Percentiles rank a stretch among this genome's conserved stretches.
These are phyloP conservation scores for Alcedo atthis DNA, from an alignment of 2,797 vertebrate genomes.

Conservation along the genomic window DNA sequence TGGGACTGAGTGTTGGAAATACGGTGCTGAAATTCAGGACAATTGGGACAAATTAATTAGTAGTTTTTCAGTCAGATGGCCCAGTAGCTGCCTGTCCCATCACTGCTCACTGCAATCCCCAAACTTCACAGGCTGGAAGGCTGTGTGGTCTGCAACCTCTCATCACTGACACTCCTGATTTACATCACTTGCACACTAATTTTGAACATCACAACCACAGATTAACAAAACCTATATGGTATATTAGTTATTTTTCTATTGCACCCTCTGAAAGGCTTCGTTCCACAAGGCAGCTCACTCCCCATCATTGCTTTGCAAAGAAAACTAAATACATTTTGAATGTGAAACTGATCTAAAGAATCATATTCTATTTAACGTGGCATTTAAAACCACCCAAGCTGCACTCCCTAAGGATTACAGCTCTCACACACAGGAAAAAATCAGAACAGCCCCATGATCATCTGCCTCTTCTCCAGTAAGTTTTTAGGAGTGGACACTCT, in stretches of 20 bases:
- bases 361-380: not conserved
- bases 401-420: not conserved
- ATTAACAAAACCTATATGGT: not conserved
- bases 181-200: not conserved
- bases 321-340: not conserved
- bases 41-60: not conserved
- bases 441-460: not conserved
- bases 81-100: not conserved
- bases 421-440: not conserved
- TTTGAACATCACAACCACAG: not conserved
- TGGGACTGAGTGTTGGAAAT: not conserved
- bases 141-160: not conserved
- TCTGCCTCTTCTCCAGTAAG: not conserved
- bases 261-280: not conserved
- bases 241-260: not conserved
- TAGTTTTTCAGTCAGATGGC: not conserved
- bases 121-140: accelerated
- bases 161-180: not conserved
- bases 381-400: not conserved
- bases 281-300: not conserved
- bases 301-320: not conserved
- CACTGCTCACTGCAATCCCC: not conserved
- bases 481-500: not conserved
- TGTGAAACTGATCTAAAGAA: not conserved
- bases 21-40: not conserved